Base-by-base conservation (phyloP, 2,797 vertebrate genomes). In the Otus scops region DNA sequence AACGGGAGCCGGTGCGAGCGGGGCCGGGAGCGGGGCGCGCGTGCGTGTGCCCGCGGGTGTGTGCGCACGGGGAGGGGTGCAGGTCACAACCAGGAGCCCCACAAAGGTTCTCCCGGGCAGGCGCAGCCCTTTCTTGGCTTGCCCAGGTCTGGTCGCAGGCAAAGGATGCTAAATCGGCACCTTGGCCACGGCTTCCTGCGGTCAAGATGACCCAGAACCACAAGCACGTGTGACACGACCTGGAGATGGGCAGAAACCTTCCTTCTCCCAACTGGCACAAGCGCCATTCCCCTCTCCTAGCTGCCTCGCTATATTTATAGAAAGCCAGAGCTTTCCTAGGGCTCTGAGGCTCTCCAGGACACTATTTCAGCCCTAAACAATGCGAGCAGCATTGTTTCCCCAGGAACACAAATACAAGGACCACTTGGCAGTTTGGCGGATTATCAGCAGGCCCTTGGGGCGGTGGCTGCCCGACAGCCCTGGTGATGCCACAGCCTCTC, bases 81-180 rank as follows among this genome's bases (percentile, higher is more conserved):
- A 4, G 51, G 5, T 8, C 10, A 0, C 81, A 26, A 2, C 24
- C 20, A 1, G 80, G 23, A 93, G 20, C 51, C 68, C 50, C 59
- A 16, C n/a, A 1, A 2, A 39, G 34, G 6, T 34, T 7, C 47
- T 24, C 22, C 36, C 0, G 6, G 71, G 74, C 27, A 48, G n/a
- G 51, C 39, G 0, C 48, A 5, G 76, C 69, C 45, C 12, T 7
- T 34, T 5, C 22, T 36, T 10, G 0, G 39, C 57, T 78, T 16
- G 0, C 39, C 53, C 0, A 1, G 43, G 1, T 4, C 28, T 6
- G 59, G 32, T 10, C 2, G 0, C 1, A 0, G 6, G 19, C 5
- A 2, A 11, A 53, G 23, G 60, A 4, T 61, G 80, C 85, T 65
- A 6, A 60, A 21, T 9, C 1, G 3, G 43, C 34, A 10, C 34